Evolutionary conservation across 2,888 invertebrate species (phyloP), one percentile per base, ranked within the genome.

Genomic region (Balanococcus diminutus): DNA sequence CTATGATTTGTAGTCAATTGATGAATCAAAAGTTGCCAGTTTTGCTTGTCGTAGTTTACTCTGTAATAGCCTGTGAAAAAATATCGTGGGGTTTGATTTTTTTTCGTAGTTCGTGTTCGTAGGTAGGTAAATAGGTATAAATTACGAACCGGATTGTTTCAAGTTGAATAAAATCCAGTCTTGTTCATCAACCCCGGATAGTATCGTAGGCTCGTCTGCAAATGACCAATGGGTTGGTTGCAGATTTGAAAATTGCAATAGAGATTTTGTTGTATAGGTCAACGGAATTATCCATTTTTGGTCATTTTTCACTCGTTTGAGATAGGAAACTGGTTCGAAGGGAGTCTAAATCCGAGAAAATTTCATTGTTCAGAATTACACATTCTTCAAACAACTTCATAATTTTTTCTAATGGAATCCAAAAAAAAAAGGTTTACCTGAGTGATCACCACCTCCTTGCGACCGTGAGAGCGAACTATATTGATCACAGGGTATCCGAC

Each of bases 31-130:
- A 93, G 89, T 83, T 92, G 90, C 95, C 95, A 95, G 89, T 95
- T 95, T 4, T 89, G 89, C 14, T 89, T 89, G 88, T 95, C 94
- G 89, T 95, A 95, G 90, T 95, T 94, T 1, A 95, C 94, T 84
- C 94, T 91, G 89, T 94, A 95, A 89, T 92, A 94, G 67, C 93
- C 88, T 88, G 75, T 11, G 2, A 14, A 75, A 32, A 0, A 75
- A 28, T 19, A 67, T 61, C 2, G 11, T 31, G 31, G n/a, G 32
- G 25, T 42, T 81, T n/a, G n/a, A n/a, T n/a, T n/a, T n/a, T n/a
- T n/a, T n/a, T n/a, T n/a, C n/a, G 36, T 36, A 36, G 4, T 5
- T 8, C 36, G 3, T 36, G 36, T 36, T 36, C 8, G 14, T 42
- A 42, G 4, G 11, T 11, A 42, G 11, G 42, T 6, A 51, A 5